Evolutionary conservation across 1,140 invertebrate species (phyloP).

Genomic region (Dinothrombium tinctorium): DNA sequence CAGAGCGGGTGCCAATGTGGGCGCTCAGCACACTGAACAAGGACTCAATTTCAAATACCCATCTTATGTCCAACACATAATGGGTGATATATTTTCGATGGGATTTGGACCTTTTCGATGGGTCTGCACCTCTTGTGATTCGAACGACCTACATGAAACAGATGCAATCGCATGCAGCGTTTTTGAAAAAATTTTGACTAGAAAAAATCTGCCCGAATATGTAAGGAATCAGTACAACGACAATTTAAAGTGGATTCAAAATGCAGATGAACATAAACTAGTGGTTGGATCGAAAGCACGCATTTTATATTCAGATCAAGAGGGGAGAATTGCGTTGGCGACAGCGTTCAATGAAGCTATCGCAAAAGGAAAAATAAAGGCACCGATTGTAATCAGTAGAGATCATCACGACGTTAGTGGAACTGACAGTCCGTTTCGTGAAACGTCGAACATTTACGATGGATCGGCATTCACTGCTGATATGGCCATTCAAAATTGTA

Average conservation of each 20-base stretch:
- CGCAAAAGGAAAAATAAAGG: constrained; percentile 23
- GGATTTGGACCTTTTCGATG: constrained; percentile 48
- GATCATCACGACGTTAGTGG: constrained; percentile 47
- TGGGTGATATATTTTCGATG: constrained; percentile 44
- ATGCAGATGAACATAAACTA: too few relatives aligned
- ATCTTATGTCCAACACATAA: constrained; percentile 43
- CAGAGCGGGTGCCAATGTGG: constrained; percentile 25
- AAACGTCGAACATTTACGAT: constrained; percentile 40
- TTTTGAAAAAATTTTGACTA: too few relatives aligned
- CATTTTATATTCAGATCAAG: constrained; percentile 37
- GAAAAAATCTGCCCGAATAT: too few relatives aligned
- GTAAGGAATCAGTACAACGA: too few relatives aligned
- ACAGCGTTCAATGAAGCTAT: constrained; percentile 36
- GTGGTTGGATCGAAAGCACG: too few relatives aligned
- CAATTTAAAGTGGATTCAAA: too few relatives aligned
- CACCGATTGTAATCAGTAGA: constrained; percentile 34
- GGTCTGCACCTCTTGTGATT: constrained; percentile 35
- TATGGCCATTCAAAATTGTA: constrained; percentile 41
- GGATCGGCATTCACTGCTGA: constrained; percentile 41
- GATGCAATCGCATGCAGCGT: too few relatives aligned
- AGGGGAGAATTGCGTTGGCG: constrained; percentile 28
- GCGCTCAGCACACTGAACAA: constrained; percentile 3
- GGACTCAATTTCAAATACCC: constrained; percentile 34
- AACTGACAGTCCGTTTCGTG: constrained; percentile 39
- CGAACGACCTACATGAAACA: constrained; percentile 30